A percentile compares a stretch with the other conserved stretches of the same genome.
Evolutionary conservation across 2,888 invertebrate species (phyloP).

Genomic region (Eucera pruinosa): DNA sequence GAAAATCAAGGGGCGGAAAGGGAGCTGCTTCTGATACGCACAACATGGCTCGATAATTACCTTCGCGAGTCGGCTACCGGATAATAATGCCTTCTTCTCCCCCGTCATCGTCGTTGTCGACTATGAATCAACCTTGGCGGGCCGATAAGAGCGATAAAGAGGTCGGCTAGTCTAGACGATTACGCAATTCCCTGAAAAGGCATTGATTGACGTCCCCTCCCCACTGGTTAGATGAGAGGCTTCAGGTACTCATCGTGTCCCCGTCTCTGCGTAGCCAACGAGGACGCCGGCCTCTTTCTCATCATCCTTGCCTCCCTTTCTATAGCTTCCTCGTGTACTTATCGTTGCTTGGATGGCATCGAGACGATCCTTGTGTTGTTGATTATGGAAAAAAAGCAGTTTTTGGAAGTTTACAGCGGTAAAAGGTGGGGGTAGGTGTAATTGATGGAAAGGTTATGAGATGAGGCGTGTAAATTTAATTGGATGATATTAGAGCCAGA

Average conservation of each 20-base stretch:
- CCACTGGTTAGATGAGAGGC: constrained; percentile 41
- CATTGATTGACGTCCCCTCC: constrained; percentile 71
- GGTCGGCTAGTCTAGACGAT: constrained; percentile 81
- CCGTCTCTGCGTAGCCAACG: constrained; percentile 37
- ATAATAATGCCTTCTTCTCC: constrained; percentile 62
- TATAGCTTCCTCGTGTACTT: constrained; percentile 6
- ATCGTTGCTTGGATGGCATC: neutral
- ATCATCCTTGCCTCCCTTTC: constrained; percentile 2
- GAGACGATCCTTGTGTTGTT: neutral
- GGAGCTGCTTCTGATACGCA: constrained; percentile 5
- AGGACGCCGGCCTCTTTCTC: constrained; percentile 40
- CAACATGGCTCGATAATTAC: constrained; percentile 49
- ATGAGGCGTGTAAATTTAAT: too few species aligned
- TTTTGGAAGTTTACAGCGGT: neutral
- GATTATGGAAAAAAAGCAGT: too few species aligned
- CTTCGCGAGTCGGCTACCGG: constrained; percentile 30
- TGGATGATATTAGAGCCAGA: too few species aligned
- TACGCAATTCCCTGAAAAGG: constrained; percentile 80
- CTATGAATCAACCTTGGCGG: constrained; percentile 75
- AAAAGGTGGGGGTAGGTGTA: neutral
- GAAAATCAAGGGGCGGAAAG: neutral
- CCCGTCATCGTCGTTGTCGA: constrained; percentile 51
- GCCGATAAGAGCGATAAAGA: constrained; percentile 80
- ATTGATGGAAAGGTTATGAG: too few species aligned
- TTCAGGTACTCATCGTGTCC: constrained; percentile 49